Conservation (phyloP, 2,888 invertebrate genomes). For the Odontomyia ornata region DNA sequence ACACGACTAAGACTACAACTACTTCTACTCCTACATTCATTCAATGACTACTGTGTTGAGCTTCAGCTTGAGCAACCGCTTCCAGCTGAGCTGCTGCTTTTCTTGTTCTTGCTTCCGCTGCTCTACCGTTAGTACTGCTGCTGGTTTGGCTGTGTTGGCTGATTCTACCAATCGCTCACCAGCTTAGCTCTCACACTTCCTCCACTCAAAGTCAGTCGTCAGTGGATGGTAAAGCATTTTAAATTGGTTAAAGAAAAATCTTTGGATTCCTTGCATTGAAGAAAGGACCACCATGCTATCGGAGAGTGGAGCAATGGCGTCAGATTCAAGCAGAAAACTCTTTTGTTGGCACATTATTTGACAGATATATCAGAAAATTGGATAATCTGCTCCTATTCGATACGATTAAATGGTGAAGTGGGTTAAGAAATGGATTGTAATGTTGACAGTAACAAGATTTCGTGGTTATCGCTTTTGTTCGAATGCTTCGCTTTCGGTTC, state of each 20-base stretch:
- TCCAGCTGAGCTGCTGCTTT: background rate
- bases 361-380: conserved; percentile 33
- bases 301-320: background rate
- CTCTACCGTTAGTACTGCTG: no score
- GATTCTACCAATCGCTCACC: no score
- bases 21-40: background rate
- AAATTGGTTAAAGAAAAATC: conserved; percentile 24
- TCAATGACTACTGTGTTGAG: background rate
- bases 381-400: conserved; percentile 25
- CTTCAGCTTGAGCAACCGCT: background rate
- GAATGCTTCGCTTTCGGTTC: background rate
- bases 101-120: no score
- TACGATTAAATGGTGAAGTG: conserved; percentile 26
- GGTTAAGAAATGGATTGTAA: conserved; percentile 28
- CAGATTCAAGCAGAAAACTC: conserved; percentile 4
- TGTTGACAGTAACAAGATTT: conserved; percentile 26
- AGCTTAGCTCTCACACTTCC: no score
- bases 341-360: conserved; percentile 37
- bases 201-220: background rate
- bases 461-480: conserved; percentile 21
- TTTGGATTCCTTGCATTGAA: conserved; percentile 18
- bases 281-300: no score
- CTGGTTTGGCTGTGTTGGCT: no score
- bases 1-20: background rate
- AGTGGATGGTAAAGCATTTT: conserved; percentile 28